Base-by-base conservation (phyloP, 2,888 invertebrate species). In the Acrocera orbiculus region DNA sequence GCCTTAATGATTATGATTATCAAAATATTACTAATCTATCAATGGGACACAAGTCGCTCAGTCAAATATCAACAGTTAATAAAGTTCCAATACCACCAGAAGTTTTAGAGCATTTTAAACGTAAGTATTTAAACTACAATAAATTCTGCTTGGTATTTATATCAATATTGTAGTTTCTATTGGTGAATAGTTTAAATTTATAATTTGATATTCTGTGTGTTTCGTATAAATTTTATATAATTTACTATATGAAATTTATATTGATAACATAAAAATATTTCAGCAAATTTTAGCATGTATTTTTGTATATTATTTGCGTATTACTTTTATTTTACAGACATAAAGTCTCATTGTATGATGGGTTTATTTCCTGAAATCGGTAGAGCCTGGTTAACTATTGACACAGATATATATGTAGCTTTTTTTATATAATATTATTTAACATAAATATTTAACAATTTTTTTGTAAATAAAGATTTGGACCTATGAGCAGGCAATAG, bases 311-410 rank as follows among this genome's bases (percentile, higher is more conserved):
- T n/a, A n/a, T n/a, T n/a, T n/a, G n/a, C n/a, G n/a, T n/a, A n/a
- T n/a, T n/a, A n/a, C n/a, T n/a, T n/a, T n/a, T 28, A 13, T 8
- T 16, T 32, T 46, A 40, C 56, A 90, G 90, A 87, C 63, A 85
- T 93, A 69, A 90, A 92, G 62, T 87, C 86, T 46, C 86, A 90
- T 52, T 93, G 89, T 54, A 76, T 85, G 65, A 93, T 96, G 89
- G 98, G 98, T 4, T 65, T 98, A 7, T 95, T 98, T 63, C 82
- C 93, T 36, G 92, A 90, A 58, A 92, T 98, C 44, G 81, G 80
- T 34, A 68, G 96, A 51, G 95, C 95, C 0, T 98, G 95, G 95
- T 64, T 98, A 35, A 87, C 92, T 5, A 87, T 98, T 45, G 98
- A 98, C 55, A 92, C 89, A 48, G 92, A 95, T 62, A 82, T 98